Evolutionary conservation across 2,888 invertebrate species (phyloP).

Genomic region (Eudemis profundana): DNA sequence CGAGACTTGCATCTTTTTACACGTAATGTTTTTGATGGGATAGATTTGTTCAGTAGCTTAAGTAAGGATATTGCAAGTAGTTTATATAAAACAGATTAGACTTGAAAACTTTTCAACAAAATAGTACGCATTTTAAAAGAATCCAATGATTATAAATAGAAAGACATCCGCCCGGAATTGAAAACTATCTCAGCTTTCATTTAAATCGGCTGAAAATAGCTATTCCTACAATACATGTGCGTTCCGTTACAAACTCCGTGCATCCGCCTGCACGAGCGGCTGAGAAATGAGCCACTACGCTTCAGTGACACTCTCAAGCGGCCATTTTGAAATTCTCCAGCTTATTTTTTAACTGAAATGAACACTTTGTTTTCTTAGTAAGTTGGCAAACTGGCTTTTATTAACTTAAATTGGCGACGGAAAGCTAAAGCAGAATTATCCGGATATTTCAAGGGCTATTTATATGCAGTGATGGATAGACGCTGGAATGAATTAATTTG

Average conservation of each 20-base stretch:
- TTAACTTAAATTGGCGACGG: constrained; percentile 20
- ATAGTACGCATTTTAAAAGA: too few relatives aligned
- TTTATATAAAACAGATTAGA: too few relatives aligned
- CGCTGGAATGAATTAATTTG: constrained; percentile 5
- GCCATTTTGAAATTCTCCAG: constrained; percentile 31
- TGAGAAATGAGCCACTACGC: constrained; percentile 36
- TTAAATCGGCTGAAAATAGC: constrained; percentile 1
- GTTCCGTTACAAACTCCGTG: constrained; percentile 11
- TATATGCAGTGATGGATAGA: constrained; percentile 16
- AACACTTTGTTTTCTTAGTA: constrained; percentile 32
- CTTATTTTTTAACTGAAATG: constrained; percentile 38
- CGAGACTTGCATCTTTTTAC: too few relatives aligned
- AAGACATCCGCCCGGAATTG: background rate
- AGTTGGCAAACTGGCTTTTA: constrained; percentile 25
- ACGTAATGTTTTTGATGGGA: too few relatives aligned
- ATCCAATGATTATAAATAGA: too few relatives aligned
- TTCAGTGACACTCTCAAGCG: constrained; percentile 28
- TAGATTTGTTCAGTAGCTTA: too few relatives aligned
- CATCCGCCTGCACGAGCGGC: background rate
- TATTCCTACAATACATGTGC: constrained; percentile 7
- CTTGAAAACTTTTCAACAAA: too few relatives aligned
- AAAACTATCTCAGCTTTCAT: background rate
- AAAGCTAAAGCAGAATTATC: constrained; percentile 7
- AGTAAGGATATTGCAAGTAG: too few relatives aligned
- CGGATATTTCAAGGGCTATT: constrained; percentile 18